A percentile compares a stretch with the other conserved stretches of the same genome.
Conservation (phyloP, 2,888 invertebrate species). For the Elysia crispata region DNA sequence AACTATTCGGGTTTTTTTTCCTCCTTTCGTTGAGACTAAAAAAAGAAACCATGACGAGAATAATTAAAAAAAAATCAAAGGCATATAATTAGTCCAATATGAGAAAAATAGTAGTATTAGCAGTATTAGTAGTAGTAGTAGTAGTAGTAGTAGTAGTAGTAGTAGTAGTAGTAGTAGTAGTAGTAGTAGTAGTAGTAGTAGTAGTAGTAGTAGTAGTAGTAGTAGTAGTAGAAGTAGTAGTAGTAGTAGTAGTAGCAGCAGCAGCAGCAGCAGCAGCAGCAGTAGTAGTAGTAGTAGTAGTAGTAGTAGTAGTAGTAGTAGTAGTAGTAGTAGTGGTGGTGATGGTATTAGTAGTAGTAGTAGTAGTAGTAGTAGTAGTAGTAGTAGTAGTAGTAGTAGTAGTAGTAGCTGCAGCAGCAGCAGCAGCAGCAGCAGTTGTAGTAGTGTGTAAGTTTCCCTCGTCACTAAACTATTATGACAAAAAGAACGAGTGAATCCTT, state of each 20-base stretch:
- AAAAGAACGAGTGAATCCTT: too few species aligned
- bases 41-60: too few species aligned
- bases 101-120: too few species aligned
- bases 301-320: conserved; percentile 5
- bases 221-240: not conserved
- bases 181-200: not conserved
- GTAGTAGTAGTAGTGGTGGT: not conserved
- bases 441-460: too few species aligned
- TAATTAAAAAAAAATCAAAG: too few species aligned
- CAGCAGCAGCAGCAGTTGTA: conserved; percentile 9
- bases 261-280: not conserved
- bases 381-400: conserved; percentile 22
- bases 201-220: not conserved
- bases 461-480: too few species aligned
- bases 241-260: not conserved
- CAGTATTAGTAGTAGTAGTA: not conserved
- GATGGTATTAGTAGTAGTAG: too few species aligned
- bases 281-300: not conserved
- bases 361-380: conserved; percentile 27
- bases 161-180: not conserved
- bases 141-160: not conserved
- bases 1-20: too few species aligned
- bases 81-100: too few species aligned
- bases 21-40: too few species aligned
- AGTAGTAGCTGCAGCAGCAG: not conserved